These are phyloP conservation scores for Drosophila sp. DNA, from an alignment of 1,140 invertebrate species.

Conservation along the genomic window DNA sequence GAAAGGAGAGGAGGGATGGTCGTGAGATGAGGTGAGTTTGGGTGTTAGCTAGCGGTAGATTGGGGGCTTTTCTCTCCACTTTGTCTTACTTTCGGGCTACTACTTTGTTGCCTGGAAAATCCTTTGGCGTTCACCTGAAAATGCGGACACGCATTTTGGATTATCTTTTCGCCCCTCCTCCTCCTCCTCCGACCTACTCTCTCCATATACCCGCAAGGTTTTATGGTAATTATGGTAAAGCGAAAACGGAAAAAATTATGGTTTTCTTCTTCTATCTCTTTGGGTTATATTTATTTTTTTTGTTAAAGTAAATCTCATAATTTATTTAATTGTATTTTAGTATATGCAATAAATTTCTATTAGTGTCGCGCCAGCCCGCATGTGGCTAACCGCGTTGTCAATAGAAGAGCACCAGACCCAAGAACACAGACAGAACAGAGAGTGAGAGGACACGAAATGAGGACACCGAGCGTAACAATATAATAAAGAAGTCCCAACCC, in stretches of 20 bases:
- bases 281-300: neutral
- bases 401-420: slow-evolving; percentile 26
- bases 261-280: neutral
- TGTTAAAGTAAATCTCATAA: slow-evolving; percentile 69
- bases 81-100: slow-evolving; percentile 78
- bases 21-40: neutral
- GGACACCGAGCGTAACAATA: slow-evolving; percentile 77
- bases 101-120: slow-evolving; percentile 80
- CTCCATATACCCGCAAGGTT: neutral
- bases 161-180: slow-evolving; percentile 45
- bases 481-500: slow-evolving; percentile 51
- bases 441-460: slow-evolving; percentile 34
- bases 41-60: slow-evolving; percentile 2
- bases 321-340: slow-evolving; percentile 82
- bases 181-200: neutral
- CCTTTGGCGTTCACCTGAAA: slow-evolving; percentile 66
- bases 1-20: neutral
- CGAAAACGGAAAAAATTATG: slow-evolving; percentile 9
- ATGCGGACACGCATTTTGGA: slow-evolving; percentile 51
- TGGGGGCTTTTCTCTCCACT: slow-evolving; percentile 47
- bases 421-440: neutral
- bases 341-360: slow-evolving; percentile 81
- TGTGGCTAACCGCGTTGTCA: slow-evolving; percentile 43
- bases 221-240: slow-evolving; percentile 13
- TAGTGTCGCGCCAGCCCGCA: slow-evolving; percentile 62